Evolutionary conservation across 2,797 vertebrate species (phyloP).

Genomic region (Malurus leucopterus): DNA sequence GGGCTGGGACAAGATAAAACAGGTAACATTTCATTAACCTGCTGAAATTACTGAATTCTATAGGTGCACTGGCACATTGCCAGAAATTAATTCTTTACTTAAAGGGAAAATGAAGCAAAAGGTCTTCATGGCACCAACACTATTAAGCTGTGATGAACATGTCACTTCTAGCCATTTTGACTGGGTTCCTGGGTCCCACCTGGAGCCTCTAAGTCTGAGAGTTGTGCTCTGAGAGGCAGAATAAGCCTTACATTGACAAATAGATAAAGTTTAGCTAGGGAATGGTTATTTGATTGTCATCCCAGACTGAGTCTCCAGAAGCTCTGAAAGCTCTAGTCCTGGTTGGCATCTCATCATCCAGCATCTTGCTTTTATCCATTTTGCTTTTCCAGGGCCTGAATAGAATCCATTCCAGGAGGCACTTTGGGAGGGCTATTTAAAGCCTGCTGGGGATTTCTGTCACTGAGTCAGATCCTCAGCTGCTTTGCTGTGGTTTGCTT

Average conservation of each 20-base stretch:
- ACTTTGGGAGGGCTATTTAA: neutral
- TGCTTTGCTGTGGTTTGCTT: neutral
- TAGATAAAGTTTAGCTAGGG: neutral
- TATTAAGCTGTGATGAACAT: neutral
- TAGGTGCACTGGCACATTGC: neutral
- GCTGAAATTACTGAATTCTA: conserved; percentile 4
- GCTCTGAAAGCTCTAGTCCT: neutral
- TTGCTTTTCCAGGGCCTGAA: neutral
- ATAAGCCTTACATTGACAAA: neutral
- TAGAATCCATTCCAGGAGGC: neutral
- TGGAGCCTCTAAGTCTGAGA: neutral
- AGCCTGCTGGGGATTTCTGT: neutral
- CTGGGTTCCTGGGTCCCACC: neutral
- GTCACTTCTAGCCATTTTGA: neutral
- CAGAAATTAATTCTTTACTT: neutral
- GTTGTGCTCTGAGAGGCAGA: neutral
- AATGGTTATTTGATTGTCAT: neutral
- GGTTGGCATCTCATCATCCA: conserved; percentile 4
- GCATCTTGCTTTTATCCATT: neutral
- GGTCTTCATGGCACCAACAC: neutral
- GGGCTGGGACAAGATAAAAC: neutral
- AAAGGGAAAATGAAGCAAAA: neutral
- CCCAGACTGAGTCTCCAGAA: neutral
- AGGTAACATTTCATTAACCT: conserved; percentile 1
- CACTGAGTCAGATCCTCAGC: neutral